Evolutionary conservation across 1,140 invertebrate genomes (phyloP).

Genomic region (Drosophila micromelanica): DNA sequence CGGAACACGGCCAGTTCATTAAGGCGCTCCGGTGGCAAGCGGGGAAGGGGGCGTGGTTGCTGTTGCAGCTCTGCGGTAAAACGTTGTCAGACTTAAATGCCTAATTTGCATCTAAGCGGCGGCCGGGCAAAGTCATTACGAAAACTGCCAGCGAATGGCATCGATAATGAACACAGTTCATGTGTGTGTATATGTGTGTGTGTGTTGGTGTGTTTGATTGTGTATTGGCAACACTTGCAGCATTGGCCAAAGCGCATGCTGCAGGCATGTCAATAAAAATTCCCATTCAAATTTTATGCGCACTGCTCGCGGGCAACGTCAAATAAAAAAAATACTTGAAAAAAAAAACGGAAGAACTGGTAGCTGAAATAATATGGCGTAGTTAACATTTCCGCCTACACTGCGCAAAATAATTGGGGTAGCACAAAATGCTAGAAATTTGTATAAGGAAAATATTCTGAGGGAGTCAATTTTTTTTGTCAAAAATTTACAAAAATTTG

Average conservation of each 20-base stretch:
- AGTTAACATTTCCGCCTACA: conserved; percentile 42
- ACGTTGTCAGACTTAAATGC: conserved; percentile 26
- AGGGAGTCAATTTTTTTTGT: too few species aligned
- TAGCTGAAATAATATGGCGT: conserved; percentile 52
- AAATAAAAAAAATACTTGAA: background rate
- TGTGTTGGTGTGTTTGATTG: conserved; percentile 4
- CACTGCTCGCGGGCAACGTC: conserved; percentile 10
- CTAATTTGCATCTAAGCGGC: conserved; percentile 66
- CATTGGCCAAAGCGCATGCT: conserved; percentile 10
- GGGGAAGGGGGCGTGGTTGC: background rate
- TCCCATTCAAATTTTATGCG: conserved; percentile 36
- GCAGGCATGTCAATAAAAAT: conserved; percentile 51
- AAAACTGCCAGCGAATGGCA: conserved; percentile 44
- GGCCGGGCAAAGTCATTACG: conserved; percentile 62
- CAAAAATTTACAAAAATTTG: too few species aligned
- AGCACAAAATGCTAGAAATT: background rate
- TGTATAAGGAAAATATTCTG: background rate
- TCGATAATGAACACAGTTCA: conserved; percentile 62
- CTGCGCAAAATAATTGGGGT: background rate
- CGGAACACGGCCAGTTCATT: conserved; percentile 52
- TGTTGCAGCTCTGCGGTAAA: conserved; percentile 13
- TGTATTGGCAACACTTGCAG: conserved; percentile 35
- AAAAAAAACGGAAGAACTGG: background rate
- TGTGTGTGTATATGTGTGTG: conserved; percentile 13
- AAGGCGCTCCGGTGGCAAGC: conserved; percentile 46